A percentile compares a stretch with the other conserved stretches of the same genome.
phyloP scores from a whole-genome alignment of 2,797 vertebrate genomes.

The Melopsittacus undulatus region DNA sequence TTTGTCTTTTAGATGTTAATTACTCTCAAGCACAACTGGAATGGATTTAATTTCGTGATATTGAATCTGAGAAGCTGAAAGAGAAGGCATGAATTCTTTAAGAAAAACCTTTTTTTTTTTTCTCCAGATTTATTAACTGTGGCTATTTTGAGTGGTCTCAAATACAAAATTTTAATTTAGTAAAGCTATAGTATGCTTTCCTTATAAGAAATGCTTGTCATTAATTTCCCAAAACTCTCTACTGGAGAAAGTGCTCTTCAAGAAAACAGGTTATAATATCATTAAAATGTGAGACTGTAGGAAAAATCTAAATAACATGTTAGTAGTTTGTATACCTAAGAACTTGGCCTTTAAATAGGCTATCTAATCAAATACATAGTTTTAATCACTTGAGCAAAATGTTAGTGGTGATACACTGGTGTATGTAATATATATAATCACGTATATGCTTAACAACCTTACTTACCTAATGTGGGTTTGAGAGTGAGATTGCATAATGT shows the following conservation, averaged over 20 bases:
- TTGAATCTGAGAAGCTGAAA: neutral
- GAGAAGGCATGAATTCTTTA: neutral
- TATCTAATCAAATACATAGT: neutral
- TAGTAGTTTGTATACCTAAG: neutral
- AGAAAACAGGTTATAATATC: neutral
- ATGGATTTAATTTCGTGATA: neutral
- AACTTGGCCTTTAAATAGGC: neutral
- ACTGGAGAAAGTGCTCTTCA: neutral
- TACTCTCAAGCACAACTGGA: neutral
- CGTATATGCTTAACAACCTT: neutral
- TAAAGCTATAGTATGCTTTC: neutral
- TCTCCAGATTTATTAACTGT: neutral
- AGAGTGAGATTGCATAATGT: neutral
- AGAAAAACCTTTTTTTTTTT: neutral
- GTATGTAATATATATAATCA: too few relatives aligned
- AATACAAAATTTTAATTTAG: neutral
- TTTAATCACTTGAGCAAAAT: neutral
- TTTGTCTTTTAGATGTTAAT: neutral
- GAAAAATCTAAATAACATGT: neutral
- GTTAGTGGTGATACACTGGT: neutral
- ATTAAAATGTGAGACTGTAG: neutral
- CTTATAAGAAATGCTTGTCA: neutral
- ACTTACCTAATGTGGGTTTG: neutral
- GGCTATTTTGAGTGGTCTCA: neutral
- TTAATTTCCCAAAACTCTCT: neutral